Evolutionary conservation across 2,888 invertebrate species (phyloP).

Genomic region (Cheilosia vernalis): DNA sequence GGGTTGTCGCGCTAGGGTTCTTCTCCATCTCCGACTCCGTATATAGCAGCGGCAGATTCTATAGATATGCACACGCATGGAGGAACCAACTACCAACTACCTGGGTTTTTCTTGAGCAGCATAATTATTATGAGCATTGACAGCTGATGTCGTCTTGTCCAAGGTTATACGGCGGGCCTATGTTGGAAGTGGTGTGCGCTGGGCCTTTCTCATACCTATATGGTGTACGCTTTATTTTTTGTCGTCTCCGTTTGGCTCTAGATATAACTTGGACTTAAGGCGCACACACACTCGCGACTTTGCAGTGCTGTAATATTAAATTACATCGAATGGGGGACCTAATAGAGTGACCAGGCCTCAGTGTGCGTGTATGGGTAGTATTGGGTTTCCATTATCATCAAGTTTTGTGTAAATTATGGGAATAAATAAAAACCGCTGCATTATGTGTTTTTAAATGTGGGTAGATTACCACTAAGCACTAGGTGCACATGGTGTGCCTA

Average conservation of each 20-base stretch:
- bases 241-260: slow-evolving; percentile 19
- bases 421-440: slow-evolving; percentile 55
- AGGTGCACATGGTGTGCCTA: too few species aligned
- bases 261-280: neutral
- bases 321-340: slow-evolving; percentile 52
- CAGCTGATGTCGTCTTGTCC: slow-evolving; percentile 75
- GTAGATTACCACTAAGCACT: slow-evolving; percentile 44
- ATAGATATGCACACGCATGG: slow-evolving; percentile 12
- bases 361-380: slow-evolving; percentile 42
- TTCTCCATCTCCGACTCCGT: neutral
- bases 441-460: slow-evolving; percentile 73
- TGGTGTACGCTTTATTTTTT: slow-evolving; percentile 27
- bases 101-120: slow-evolving; percentile 68
- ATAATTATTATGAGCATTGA: slow-evolving; percentile 75
- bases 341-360: slow-evolving; percentile 57
- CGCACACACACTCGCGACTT: neutral
- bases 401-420: slow-evolving; percentile 63
- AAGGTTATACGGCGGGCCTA: slow-evolving; percentile 68
- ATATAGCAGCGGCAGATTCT: slow-evolving; percentile 8
- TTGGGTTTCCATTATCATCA: slow-evolving; percentile 74
- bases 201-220: slow-evolving; percentile 19
- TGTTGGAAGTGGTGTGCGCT: slow-evolving; percentile 25
- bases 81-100: neutral
- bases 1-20: slow-evolving; percentile 40
- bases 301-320: slow-evolving; percentile 65